These are phyloP conservation scores for Erpetoichthys calabaricus DNA, from an alignment of 2,797 vertebrate genomes.

Conservation along the genomic window DNA sequence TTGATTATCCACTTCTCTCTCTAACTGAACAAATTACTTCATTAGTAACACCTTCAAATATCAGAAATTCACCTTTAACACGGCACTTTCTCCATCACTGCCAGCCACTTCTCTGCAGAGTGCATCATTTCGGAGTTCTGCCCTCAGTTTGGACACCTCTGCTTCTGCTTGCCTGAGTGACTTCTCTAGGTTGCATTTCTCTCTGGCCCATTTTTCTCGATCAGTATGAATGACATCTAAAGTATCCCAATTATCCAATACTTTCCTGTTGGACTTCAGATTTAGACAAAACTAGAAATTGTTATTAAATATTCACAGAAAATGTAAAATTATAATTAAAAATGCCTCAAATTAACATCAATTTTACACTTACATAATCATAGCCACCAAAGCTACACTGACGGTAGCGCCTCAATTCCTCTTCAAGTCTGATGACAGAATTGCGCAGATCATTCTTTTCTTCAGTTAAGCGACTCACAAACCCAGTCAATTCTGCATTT, in stretches of 20 bases:
- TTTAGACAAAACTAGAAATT: not conserved
- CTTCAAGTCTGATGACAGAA: constrained; percentile 66
- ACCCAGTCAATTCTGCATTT: constrained; percentile 82
- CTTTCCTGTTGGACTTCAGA: constrained; percentile 34
- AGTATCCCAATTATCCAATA: constrained; percentile 29
- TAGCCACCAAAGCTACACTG: constrained; percentile 38
- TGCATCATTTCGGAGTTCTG: constrained; percentile 61
- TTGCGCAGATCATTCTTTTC: constrained; percentile 91
- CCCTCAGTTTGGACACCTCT: constrained; percentile 61
- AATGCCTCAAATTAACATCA: not conserved
- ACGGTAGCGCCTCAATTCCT: constrained; percentile 59
- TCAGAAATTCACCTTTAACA: constrained; percentile 63
- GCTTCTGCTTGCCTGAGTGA: constrained; percentile 63
- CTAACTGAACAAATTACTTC: too few species aligned
- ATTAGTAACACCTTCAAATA: too few species aligned
- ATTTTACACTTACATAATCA: constrained; percentile 35
- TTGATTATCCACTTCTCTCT: too few species aligned
- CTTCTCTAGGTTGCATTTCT: constrained; percentile 63
- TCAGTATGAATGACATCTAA: constrained; percentile 54
- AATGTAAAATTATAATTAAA: not conserved
- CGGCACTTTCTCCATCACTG: constrained; percentile 58
- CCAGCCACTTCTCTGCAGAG: constrained; percentile 56
- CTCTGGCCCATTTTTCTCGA: constrained; percentile 67
- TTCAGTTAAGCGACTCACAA: constrained; percentile 78
- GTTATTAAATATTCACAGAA: not conserved